A percentile compares a stretch with the other conserved stretches of the same genome.
phyloP scores from a whole-genome alignment of 2,888 invertebrate genomes.

The Geotrupes spiniger region DNA sequence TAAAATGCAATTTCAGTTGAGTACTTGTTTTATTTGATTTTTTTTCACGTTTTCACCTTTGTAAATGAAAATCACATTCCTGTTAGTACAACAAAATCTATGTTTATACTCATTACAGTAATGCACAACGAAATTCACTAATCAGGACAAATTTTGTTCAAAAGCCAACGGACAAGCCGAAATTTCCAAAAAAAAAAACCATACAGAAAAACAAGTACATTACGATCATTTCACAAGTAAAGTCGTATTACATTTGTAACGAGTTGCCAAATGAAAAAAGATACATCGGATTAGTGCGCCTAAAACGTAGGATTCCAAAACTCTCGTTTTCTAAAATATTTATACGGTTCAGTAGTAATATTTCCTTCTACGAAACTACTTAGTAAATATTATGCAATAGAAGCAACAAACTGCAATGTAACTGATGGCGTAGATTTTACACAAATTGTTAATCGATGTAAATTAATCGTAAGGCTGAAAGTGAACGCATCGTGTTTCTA shows the following conservation, averaged over 20 bases:
- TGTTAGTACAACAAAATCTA: slow-evolving; percentile 6
- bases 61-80: slow-evolving; percentile 4
- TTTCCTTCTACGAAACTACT: slow-evolving; percentile 16
- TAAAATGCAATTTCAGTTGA: slow-evolving; percentile 13
- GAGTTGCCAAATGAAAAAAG: slow-evolving; percentile 8
- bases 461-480: no score
- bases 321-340: slow-evolving; percentile 9
- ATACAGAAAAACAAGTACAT: slow-evolving; percentile 16
- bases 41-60: slow-evolving; percentile 4
- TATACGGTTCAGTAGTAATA: slow-evolving; percentile 8
- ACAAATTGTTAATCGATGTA: no score
- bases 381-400: slow-evolving; percentile 18
- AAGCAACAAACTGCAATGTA: slow-evolving; percentile 21
- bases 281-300: slow-evolving; percentile 12
- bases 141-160: no score
- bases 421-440: slow-evolving; percentile 16
- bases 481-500: no score
- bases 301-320: slow-evolving; percentile 1
- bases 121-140: not conserved
- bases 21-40: slow-evolving; percentile 22
- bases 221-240: slow-evolving; percentile 1
- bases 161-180: no score
- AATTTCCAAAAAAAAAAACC: not conserved
- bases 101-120: slow-evolving; percentile 2
- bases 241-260: slow-evolving; percentile 13